Evolutionary conservation across 2,113 vertebrate species (phyloP).

Genomic region (Triplophysa tibetana): DNA sequence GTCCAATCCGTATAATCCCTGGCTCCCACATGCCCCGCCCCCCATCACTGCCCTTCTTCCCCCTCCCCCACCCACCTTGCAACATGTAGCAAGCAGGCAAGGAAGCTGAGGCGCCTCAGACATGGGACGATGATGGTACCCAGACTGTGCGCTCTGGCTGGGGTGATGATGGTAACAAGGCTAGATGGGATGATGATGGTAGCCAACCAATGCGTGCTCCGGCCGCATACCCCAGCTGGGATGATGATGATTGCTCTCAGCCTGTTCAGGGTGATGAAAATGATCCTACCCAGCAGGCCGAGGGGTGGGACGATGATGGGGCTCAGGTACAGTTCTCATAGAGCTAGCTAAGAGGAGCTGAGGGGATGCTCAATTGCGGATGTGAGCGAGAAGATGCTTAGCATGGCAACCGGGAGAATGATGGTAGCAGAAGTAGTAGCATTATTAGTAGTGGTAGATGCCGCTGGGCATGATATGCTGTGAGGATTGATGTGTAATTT

Average conservation of each 20-base stretch:
- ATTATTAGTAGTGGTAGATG: slow-evolving; percentile 16
- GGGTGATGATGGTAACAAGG: slow-evolving; percentile 58
- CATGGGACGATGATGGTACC: slow-evolving; percentile 63
- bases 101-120: slow-evolving; percentile 40
- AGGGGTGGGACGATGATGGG: slow-evolving; percentile 57
- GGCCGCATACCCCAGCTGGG: slow-evolving; percentile 53
- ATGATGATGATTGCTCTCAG: slow-evolving; percentile 63
- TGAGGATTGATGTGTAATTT: slow-evolving; percentile 6
- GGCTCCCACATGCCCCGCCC: slow-evolving; percentile 33
- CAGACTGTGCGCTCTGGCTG: slow-evolving; percentile 57
- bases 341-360: slow-evolving; percentile 41
- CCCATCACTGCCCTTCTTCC: slow-evolving; percentile 19
- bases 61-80: neutral
- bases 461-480: slow-evolving; percentile 5
- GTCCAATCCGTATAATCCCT: slow-evolving; percentile 43
- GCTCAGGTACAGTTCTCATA: slow-evolving; percentile 51
- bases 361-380: slow-evolving; percentile 27
- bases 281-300: slow-evolving; percentile 67
- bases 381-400: slow-evolving; percentile 32
- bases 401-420: slow-evolving; percentile 46
- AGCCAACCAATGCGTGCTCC: slow-evolving; percentile 35
- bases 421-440: slow-evolving; percentile 13
- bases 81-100: slow-evolving; percentile 46
- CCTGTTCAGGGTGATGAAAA: slow-evolving; percentile 60
- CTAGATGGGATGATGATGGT: slow-evolving; percentile 52